These are phyloP conservation scores for Teinopalpus imperialis DNA, from an alignment of 2,888 invertebrate genomes.

Conservation along the genomic window DNA sequence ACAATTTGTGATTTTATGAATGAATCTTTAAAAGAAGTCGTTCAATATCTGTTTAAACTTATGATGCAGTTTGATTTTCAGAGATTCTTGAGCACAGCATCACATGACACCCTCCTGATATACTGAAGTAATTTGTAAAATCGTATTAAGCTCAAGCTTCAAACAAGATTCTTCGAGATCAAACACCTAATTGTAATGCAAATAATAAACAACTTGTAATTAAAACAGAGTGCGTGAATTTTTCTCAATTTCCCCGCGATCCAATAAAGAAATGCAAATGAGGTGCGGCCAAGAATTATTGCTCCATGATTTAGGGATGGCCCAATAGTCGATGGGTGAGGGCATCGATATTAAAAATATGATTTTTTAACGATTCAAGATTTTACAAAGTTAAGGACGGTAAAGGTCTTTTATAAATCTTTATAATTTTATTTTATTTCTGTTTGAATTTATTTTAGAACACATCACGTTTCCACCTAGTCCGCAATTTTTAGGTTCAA, in stretches of 20 bases:
- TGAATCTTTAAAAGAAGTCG: too few relatives aligned
- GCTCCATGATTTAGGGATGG: slow-evolving; percentile 43
- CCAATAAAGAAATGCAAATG: slow-evolving; percentile 81
- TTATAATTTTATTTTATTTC: too few relatives aligned
- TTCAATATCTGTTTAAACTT: too few relatives aligned
- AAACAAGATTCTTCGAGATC: slow-evolving; percentile 20
- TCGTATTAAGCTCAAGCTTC: slow-evolving; percentile 13
- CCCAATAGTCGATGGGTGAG: neutral
- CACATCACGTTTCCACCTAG: too few relatives aligned
- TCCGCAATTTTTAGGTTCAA: too few relatives aligned
- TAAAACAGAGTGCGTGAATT: slow-evolving; percentile 64
- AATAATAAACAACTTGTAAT: slow-evolving; percentile 54
- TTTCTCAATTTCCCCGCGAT: slow-evolving; percentile 70
- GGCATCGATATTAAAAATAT: too few relatives aligned
- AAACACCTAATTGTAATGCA: slow-evolving; percentile 29
- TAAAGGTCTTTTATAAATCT: too few relatives aligned
- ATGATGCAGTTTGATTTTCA: too few relatives aligned
- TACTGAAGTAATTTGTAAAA: slow-evolving; percentile 17
- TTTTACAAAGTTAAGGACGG: too few relatives aligned
- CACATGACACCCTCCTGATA: slow-evolving; percentile 5
- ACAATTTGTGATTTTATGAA: too few relatives aligned
- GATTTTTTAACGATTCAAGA: slow-evolving; percentile 12
- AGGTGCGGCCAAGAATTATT: slow-evolving; percentile 70
- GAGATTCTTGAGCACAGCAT: too few relatives aligned
- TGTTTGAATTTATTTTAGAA: too few relatives aligned